A percentile compares a stretch with the other conserved stretches of the same genome.
Evolutionary conservation across 64 coral and sea anemone species (phyloP).

Genomic region (Acropora tenuis): DNA sequence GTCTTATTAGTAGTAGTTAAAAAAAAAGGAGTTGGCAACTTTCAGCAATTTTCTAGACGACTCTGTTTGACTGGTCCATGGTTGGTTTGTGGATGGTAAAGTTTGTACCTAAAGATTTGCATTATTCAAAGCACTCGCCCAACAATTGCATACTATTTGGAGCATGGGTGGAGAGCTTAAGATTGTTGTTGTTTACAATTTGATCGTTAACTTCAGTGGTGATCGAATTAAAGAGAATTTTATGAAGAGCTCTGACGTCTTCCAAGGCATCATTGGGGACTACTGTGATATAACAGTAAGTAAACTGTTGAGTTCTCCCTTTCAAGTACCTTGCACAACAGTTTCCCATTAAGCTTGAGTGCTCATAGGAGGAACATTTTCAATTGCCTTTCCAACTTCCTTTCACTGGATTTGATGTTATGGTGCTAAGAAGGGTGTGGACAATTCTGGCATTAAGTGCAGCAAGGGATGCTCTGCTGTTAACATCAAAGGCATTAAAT

Average conservation of each 20-base stretch:
- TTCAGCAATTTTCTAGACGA: too few relatives aligned
- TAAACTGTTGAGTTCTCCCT: too few relatives aligned
- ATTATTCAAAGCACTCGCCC: neutral
- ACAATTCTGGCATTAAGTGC: slow-evolving; percentile 64
- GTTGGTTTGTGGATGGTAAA: neutral
- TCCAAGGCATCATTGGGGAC: too few relatives aligned
- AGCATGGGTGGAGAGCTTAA: neutral
- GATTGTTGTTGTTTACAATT: neutral
- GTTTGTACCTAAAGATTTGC: neutral
- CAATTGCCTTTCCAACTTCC: slow-evolving; percentile 45
- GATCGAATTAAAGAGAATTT: too few relatives aligned
- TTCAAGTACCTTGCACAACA: too few relatives aligned
- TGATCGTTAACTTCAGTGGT: neutral
- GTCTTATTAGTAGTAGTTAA: too few relatives aligned
- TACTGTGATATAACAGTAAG: too few relatives aligned
- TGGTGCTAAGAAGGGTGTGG: slow-evolving; percentile 39
- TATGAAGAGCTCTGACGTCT: too few relatives aligned
- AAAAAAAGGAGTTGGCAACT: too few relatives aligned
- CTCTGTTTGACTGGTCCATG: neutral
- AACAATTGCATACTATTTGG: too few relatives aligned
- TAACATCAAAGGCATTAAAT: slow-evolving; percentile 37
- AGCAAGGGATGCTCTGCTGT: slow-evolving; percentile 41
- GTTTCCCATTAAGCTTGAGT: neutral
- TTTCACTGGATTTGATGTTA: slow-evolving; percentile 36
- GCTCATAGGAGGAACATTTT: slow-evolving; percentile 10